Base-by-base conservation (phyloP, 1,140 invertebrate genomes). In the Ylistrum balloti region DNA sequence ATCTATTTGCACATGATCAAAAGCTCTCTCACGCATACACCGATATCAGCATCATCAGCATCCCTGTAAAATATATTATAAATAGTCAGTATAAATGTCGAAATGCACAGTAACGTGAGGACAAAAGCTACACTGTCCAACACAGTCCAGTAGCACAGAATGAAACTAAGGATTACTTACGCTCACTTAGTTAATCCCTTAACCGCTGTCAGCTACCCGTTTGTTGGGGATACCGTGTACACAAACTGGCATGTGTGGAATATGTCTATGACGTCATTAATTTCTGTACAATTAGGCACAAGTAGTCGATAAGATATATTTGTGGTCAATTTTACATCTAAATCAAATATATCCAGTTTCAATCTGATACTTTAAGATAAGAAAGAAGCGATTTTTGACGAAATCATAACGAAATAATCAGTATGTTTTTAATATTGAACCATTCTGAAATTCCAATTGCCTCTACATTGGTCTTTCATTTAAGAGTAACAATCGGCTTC, bases 241-340 rank as follows among this genome's bases (percentile, higher is more conserved):
- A 74, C 56, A 74, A 74, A 74, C 56, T 74, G 56, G 56, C 56
- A 74, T 74, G 56, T 74, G 56, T 74, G 56, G 56, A 74, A 74
- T 74, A 74, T 74, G 56, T 74, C n/a, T n/a, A 74, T 74, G 56
- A 74, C 56, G 56, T 74, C 56, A 74, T 74, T 74, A 74, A 74
- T 74, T 74, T 74, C 56, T 56, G 56, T 74, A 74, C 56, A 74
- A n/a, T 74, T 74, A 74, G 56, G 28, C 22, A 74, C 56, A 74
- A 74, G 22, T 74, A 74, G 56, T 74, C 56, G 56, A 74, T 74
- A 74, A 74, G 56, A 28, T 74, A 74, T 74, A 45, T n/a, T 74
- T 74, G 5, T 1, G 22, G 56, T 74, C 56, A 28, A 28, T 74
- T 74, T n/a, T n/a, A 28, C n/a, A 17, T 9, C 22, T 9, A 28